These are phyloP conservation scores for Hozukius guyotensis DNA, from an alignment of 2,797 vertebrate species.

Conservation along the genomic window DNA sequence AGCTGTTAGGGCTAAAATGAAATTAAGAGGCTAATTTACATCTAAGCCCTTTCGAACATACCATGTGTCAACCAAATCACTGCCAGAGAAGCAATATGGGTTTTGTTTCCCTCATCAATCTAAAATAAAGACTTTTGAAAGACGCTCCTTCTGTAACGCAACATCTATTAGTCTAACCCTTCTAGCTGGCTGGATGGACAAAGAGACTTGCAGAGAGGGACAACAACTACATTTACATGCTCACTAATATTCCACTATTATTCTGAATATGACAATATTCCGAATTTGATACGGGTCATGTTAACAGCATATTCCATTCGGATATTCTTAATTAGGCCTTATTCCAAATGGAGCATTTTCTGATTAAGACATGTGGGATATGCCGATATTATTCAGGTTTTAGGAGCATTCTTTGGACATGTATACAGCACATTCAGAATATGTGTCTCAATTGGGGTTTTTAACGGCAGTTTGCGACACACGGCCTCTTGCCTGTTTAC, in stretches of 20 bases:
- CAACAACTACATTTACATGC: not conserved
- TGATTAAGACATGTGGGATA: not conserved
- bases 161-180: not conserved
- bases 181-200: not conserved
- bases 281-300: not conserved
- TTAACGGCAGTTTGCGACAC: no score
- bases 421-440: no score
- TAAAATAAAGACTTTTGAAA: not conserved
- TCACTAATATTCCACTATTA: not conserved
- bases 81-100: not conserved
- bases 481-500: no score
- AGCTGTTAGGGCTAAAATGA: conserved; percentile 2
- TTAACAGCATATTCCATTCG: not conserved
- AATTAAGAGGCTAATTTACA: conserved; percentile 18
- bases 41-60: not conserved
- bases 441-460: no score
- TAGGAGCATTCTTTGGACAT: no score
- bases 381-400: not conserved
- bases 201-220: not conserved
- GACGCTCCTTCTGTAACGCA: not conserved
- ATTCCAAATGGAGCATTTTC: not conserved
- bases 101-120: not conserved
- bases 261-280: not conserved
- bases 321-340: not conserved
- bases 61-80: conserved; percentile 1